Evolutionary conservation across 2,113 vertebrate species (phyloP), one percentile per base, ranked within the genome.

Genomic region (Psilopogon haemacephalus): DNA sequence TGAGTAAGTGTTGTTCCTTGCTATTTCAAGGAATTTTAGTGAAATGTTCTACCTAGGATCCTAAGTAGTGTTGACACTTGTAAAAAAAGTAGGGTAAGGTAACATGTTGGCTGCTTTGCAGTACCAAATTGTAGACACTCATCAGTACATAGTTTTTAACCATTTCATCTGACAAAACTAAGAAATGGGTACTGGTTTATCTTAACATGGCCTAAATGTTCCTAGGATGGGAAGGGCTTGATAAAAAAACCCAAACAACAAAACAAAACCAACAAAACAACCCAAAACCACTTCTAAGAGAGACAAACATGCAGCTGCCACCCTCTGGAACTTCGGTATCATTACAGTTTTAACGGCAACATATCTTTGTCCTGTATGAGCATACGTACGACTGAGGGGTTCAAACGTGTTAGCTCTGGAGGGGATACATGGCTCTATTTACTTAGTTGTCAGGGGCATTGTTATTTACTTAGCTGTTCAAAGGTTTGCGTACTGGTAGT

Each of bases 231-330:
- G 78, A 89, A 92, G 77, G 30, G 55, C 67, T 37, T 48, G 40
- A 32, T 75, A 5, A 37, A 71, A 28, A 6, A 6, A 48, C 8
- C 15, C 30, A n/a, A 65, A 55, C 64, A 71, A 42, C 90, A 48
- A 50, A 50, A 24, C 48, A 50, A 24, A 21, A 50, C 23, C 10
- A 23, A 11, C 20, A 48, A 48, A 24, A 11, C 48, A 24, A 50
- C 17, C 21, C 48, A 50, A 50, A 50, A 23, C 48, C 48, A 24
- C 6, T 3, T 17, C 9, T 5, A 20, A 24, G 62, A 44, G 62
- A 72, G 58, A 30, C 38, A 84, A 19, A 72, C 70, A 10, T 7
- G 71, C 32, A 95, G 81, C 81, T 93, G 86, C 90, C 94, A 95
- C 78, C 94, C 35, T 92, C 62, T 93, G 95, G 94, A 89, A 76